Evolutionary conservation across 2,113 vertebrate species (phyloP).

Genomic region (Beaufortia kweichowensis): DNA sequence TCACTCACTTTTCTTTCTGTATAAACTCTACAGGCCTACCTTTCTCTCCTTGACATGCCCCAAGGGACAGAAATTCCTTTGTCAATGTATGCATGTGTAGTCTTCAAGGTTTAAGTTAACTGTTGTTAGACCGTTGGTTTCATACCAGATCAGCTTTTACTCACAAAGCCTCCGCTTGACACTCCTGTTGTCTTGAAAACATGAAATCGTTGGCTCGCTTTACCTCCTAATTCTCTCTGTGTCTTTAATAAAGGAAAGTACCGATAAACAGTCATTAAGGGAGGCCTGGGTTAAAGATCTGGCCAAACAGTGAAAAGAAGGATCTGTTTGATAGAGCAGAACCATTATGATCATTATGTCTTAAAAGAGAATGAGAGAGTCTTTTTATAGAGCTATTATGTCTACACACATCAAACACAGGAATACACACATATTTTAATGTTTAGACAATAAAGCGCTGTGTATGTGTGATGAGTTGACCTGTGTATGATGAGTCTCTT

Average conservation of each 20-base stretch:
- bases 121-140: conserved; percentile 7
- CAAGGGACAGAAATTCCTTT: conserved; percentile 51
- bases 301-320: conserved; percentile 29
- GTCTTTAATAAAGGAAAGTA: conserved; percentile 64
- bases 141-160: conserved; percentile 23
- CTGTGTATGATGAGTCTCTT: background rate
- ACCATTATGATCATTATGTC: conserved; percentile 52
- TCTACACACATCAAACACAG: conserved; percentile 66
- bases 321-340: conserved; percentile 59
- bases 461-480: conserved; percentile 29
- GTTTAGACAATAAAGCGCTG: conserved; percentile 8
- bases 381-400: conserved; percentile 66
- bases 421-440: conserved; percentile 37
- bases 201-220: conserved; percentile 24
- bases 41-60: conserved; percentile 43
- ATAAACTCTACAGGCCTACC: background rate
- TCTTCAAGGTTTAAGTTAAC: background rate
- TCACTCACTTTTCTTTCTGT: conserved; percentile 19
- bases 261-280: conserved; percentile 59
- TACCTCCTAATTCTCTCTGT: conserved; percentile 26
- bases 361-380: conserved; percentile 58
- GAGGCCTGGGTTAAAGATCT: conserved; percentile 48
- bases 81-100: conserved; percentile 23
- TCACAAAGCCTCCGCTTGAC: conserved; percentile 27
- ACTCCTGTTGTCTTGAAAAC: conserved; percentile 26